These are phyloP conservation scores for Melieria picta DNA, from an alignment of 2,888 invertebrate genomes.

Conservation along the genomic window DNA sequence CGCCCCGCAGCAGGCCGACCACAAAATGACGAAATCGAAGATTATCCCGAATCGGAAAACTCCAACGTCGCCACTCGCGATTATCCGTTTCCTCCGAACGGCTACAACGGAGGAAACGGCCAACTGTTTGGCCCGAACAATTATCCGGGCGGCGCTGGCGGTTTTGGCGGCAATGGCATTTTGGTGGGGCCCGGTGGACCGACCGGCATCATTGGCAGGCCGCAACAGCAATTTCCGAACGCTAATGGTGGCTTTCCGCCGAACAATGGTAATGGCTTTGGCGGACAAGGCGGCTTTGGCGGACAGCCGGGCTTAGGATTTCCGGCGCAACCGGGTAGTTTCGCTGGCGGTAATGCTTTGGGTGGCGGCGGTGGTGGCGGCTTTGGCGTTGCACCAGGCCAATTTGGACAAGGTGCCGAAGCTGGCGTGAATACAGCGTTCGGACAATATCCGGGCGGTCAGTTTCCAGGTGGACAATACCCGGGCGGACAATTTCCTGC, in stretches of 20 bases:
- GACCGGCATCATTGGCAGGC: constrained; percentile 60
- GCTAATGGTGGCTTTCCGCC: constrained; percentile 31
- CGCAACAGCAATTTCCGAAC: constrained; percentile 43
- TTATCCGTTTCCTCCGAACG: constrained; percentile 48
- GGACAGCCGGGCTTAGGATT: constrained; percentile 35
- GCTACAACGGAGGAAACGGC: constrained; percentile 44
- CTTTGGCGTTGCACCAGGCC: constrained; percentile 37
- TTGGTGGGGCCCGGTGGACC: constrained; percentile 69
- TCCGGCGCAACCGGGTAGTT: constrained; percentile 36
- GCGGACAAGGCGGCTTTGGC: constrained; percentile 28
- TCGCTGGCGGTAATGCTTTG: constrained; percentile 28
- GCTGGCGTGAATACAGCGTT: constrained; percentile 24
- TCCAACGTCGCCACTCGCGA: constrained; percentile 56
- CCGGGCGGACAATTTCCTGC: constrained; percentile 34
- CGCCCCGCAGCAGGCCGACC: constrained; percentile 55
- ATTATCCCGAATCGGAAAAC: constrained; percentile 58
- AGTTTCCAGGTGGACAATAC: constrained; percentile 42
- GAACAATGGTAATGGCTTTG: constrained; percentile 7
- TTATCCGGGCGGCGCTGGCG: constrained; percentile 35
- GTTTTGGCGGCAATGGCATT: constrained; percentile 52
- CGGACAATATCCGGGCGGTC: constrained; percentile 34
- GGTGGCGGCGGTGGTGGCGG: constrained; percentile 33
- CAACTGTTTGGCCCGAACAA: constrained; percentile 40
- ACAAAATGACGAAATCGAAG: constrained; percentile 62
- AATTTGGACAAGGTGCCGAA: constrained; percentile 30